phyloP scores from a whole-genome alignment of 2,888 invertebrate genomes.

The Agrilus cyanescens region DNA sequence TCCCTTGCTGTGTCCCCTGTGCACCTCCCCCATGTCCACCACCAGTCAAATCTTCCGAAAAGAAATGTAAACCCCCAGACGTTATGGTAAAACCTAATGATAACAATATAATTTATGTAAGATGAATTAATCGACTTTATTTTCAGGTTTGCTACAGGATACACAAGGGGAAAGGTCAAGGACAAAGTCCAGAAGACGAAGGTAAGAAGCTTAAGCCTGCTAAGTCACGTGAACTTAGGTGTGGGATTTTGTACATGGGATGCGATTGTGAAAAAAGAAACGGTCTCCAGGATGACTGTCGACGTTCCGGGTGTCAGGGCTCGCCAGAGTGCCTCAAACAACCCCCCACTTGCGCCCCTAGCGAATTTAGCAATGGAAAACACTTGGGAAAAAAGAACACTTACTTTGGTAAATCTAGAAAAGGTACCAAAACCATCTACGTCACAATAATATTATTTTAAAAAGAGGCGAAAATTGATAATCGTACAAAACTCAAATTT shows the following conservation, averaged over 20 bases:
- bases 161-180: constrained; percentile 1
- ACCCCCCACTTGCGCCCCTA: constrained; percentile 40
- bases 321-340: constrained; percentile 37
- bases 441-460: neutral
- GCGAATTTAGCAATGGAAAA: constrained; percentile 27
- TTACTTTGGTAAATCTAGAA: too few species aligned
- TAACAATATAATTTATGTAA: neutral
- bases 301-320: constrained; percentile 40
- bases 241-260: constrained; percentile 40
- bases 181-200: constrained; percentile 4
- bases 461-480: neutral
- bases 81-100: constrained; percentile 13
- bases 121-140: neutral
- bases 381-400: constrained; percentile 20
- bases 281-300: constrained; percentile 48
- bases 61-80: constrained; percentile 8
- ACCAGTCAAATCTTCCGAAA: neutral
- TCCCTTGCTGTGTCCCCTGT: constrained; percentile 6
- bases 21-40: constrained; percentile 2
- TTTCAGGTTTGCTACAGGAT: constrained; percentile 22
- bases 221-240: constrained; percentile 42
- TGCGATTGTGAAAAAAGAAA: constrained; percentile 47
- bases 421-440: too few species aligned
- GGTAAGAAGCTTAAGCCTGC: constrained; percentile 23
- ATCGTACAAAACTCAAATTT: neutral